Conservation (phyloP, 2,888 invertebrate genomes). For the Cylindroiulus punctatus region DNA sequence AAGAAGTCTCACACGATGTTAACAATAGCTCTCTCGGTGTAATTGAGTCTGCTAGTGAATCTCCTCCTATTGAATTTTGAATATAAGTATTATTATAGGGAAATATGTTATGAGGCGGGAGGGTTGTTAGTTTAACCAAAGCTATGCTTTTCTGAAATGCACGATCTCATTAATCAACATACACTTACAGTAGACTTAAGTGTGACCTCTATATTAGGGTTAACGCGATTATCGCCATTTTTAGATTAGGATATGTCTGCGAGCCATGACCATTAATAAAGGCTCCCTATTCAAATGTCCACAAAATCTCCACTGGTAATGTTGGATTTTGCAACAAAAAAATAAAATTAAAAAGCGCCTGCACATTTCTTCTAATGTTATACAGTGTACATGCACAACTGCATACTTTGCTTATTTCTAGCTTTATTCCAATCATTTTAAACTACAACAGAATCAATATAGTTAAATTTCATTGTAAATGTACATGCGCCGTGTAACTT, state of each 20-base stretch:
- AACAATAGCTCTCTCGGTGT: background rate
- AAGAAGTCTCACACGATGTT: conserved; percentile 13
- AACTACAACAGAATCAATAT: too few relatives aligned
- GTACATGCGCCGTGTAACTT: too few relatives aligned
- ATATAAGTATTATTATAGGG: background rate
- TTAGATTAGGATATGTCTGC: conserved; percentile 16
- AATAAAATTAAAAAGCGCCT: too few relatives aligned
- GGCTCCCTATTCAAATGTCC: background rate
- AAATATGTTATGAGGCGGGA: background rate
- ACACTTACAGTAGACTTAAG: background rate
- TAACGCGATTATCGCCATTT: conserved; percentile 24
- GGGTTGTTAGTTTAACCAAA: conserved; percentile 14
- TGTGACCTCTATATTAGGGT: conserved; percentile 27
- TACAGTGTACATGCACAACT: too few relatives aligned
- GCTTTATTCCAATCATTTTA: too few relatives aligned
- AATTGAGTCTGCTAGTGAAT: conserved; percentile 20
- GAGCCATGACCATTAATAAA: conserved; percentile 11
- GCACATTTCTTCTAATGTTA: too few relatives aligned
- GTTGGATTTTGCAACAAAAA: background rate
- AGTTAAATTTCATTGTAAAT: too few relatives aligned
- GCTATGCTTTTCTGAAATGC: conserved; percentile 1
- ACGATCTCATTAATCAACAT: conserved; percentile 37
- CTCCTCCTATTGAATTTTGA: conserved; percentile 9
- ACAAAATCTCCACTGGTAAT: background rate
- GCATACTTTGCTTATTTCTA: too few relatives aligned